These are phyloP conservation scores for Gnatocerus cornutus DNA, from an alignment of 2,888 invertebrate species.

Conservation along the genomic window DNA sequence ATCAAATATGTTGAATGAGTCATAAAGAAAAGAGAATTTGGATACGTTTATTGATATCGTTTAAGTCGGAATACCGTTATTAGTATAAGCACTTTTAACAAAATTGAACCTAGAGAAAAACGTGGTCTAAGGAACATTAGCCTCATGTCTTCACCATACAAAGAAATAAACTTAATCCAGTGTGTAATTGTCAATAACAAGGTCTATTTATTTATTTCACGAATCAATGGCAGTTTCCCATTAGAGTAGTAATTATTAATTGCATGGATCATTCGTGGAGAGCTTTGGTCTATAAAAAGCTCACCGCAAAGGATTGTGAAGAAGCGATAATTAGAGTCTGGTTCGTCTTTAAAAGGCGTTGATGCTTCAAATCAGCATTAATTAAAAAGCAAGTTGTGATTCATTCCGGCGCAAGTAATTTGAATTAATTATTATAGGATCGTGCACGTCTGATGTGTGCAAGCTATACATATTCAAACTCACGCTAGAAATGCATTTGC, in stretches of 20 bases:
- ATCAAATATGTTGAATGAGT: constrained; percentile 22
- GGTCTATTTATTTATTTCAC: constrained; percentile 39
- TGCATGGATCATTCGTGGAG: not conserved
- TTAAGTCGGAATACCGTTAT: not conserved
- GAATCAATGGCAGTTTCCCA: constrained; percentile 22
- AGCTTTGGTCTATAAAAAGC: not conserved
- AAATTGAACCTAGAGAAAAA: too few species aligned
- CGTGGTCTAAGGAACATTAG: too few species aligned
- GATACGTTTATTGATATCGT: not conserved
- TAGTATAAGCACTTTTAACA: too few species aligned
- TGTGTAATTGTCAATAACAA: constrained; percentile 39
- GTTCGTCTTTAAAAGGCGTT: constrained; percentile 53
- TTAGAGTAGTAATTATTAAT: constrained; percentile 12
- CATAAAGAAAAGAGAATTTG: constrained; percentile 10
- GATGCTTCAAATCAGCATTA: constrained; percentile 61
- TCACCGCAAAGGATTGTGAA: constrained; percentile 11
- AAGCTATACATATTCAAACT: constrained; percentile 64
- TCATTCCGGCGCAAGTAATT: constrained; percentile 62
- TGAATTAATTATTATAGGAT: constrained; percentile 61
- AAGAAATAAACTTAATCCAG: constrained; percentile 17
- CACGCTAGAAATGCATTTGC: constrained; percentile 62
- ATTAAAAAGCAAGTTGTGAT: constrained; percentile 59
- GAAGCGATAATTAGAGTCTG: constrained; percentile 37
- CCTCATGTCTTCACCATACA: too few species aligned
- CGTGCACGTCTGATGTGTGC: constrained; percentile 56